phyloP scores from a whole-genome alignment of 30 jellyfish, hydroid and myxozoan genomes.

The Morbakka virulenta region DNA sequence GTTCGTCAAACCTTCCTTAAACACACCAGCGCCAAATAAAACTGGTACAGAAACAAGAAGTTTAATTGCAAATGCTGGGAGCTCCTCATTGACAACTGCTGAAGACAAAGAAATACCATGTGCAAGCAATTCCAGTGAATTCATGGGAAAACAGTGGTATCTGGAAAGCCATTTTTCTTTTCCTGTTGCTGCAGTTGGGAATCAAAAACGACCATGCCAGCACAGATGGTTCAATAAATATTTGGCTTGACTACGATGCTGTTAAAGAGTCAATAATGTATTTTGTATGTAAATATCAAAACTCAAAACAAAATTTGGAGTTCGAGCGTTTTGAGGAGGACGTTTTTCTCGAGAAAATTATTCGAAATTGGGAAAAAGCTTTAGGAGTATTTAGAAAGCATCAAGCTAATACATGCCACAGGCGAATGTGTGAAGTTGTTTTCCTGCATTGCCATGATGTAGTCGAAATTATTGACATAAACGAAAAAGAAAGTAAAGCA shows the following conservation, averaged over 20 bases:
- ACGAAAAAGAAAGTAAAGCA: background rate
- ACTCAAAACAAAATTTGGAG: background rate
- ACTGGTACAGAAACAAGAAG: no score
- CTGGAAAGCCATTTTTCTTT: background rate
- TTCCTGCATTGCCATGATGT: background rate
- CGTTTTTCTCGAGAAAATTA: no score
- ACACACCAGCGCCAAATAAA: background rate
- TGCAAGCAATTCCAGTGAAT: background rate
- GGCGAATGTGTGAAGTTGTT: background rate
- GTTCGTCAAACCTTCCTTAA: background rate
- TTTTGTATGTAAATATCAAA: background rate
- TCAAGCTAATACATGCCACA: background rate
- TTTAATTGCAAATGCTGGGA: no score
- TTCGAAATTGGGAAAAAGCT: background rate
- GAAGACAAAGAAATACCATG: no score
- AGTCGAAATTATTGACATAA: background rate
- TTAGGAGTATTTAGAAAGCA: background rate
- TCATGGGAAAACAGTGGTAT: background rate
- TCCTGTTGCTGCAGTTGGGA: background rate
- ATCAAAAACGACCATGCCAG: background rate
- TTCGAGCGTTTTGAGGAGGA: background rate
- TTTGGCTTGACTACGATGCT: background rate
- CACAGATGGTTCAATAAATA: background rate
- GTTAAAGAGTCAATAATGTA: background rate
- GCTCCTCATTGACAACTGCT: background rate